A percentile compares a stretch with the other conserved stretches of the same genome.
phyloP scores from a whole-genome alignment of 2,888 invertebrate species.

The Schizotus pectinicornis region DNA sequence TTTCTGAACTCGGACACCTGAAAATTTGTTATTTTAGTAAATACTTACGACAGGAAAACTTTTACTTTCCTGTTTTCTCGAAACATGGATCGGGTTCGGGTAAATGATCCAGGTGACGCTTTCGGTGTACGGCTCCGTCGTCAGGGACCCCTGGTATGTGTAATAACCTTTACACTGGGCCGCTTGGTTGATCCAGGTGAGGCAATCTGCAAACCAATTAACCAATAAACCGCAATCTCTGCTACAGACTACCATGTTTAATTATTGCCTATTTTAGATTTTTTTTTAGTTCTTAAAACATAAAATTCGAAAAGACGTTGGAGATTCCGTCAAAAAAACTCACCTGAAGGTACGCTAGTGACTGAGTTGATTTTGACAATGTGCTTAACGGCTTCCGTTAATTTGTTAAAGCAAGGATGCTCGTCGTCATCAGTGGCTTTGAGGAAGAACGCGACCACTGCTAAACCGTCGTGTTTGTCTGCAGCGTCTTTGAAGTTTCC shows the following conservation, averaged over 20 bases:
- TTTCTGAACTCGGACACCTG: conserved; percentile 54
- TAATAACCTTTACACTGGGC: conserved; percentile 74
- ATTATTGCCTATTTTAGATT: conserved; percentile 9
- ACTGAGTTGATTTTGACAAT: conserved; percentile 54
- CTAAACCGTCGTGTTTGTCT: conserved; percentile 72
- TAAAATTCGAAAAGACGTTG: background rate
- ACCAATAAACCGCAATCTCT: background rate
- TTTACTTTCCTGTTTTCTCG: conserved; percentile 66
- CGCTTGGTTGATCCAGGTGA: conserved; percentile 72
- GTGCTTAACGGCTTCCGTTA: conserved; percentile 52
- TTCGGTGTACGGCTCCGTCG: conserved; percentile 75
- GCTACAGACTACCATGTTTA: background rate
- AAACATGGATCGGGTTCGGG: conserved; percentile 71
- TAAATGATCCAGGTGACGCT: conserved; percentile 79
- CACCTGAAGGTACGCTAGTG: conserved; percentile 51
- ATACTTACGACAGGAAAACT: conserved; percentile 1
- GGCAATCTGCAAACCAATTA: conserved; percentile 61
- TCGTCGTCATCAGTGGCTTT: conserved; percentile 56
- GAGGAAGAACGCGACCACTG: conserved; percentile 73
- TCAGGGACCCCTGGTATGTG: conserved; percentile 75
- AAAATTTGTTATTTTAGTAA: conserved; percentile 23
- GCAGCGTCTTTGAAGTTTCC: conserved; percentile 68
- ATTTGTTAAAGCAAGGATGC: conserved; percentile 54
- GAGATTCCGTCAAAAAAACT: background rate
- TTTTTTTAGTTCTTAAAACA: no score